Base-by-base conservation (phyloP, 2,888 invertebrate genomes). In the Eilema depressum region DNA sequence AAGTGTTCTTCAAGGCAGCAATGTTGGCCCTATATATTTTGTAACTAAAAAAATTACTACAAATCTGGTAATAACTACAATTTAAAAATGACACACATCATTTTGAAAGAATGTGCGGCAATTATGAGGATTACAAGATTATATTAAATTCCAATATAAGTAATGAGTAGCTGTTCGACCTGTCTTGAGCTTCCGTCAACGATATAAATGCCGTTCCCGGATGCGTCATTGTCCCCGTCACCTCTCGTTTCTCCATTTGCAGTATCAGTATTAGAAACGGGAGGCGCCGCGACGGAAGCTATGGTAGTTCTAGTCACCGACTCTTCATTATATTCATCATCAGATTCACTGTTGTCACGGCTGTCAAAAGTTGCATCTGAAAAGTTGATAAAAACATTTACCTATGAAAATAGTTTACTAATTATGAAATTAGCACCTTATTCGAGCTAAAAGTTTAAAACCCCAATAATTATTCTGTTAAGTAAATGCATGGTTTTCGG, bases 361-460 rank as follows among this genome's bases (percentile, higher is more conserved):
- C 93, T 91, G 85, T 94, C 95, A 80, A 92, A 93, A 1, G 94
- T 94, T 11, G 91, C 93, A 56, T 83, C 94, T 94, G 81, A 4
- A 71, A 68, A 26, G n/a, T 30, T n/a, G n/a, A n/a, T n/a, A n/a
- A n/a, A n/a, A 17, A 26, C 26, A 66, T 59, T 7, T 23, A 30
- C 14, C 11, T 0, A 41, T 41, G 17, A 41, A 41, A 41, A 2
- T 53, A 53, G 8, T 7, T 47, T 20, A 41, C 12, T 12, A 37
- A 41, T 41, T 41, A 17, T 17, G 41, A 7, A 20, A 20, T 1
- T 14, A 53, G 1, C 33, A 37, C 10, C 8, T 33, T 12, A 37
- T 37, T 11, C 33, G 3, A 41, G 0, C 41, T 41, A 17, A 17
- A 20, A 2, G n/a, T 47, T 47, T 3, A 4, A 20, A 47, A 47